A percentile compares a stretch with the other conserved stretches of the same genome.
Evolutionary conservation across 2,113 vertebrate species (phyloP).

Genomic region (Cichladusa arquata): DNA sequence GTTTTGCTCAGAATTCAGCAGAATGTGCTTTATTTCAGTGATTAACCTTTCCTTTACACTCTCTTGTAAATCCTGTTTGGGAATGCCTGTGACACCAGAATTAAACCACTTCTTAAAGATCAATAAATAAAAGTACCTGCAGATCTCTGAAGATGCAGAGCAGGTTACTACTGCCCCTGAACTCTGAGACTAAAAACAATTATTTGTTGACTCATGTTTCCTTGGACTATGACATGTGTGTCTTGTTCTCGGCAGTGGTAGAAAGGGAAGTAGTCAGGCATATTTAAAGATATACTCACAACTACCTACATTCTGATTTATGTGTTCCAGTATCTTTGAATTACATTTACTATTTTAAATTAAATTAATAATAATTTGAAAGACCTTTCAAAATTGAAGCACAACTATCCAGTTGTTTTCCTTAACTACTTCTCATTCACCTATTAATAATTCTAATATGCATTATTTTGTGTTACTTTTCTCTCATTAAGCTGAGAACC

Average conservation of each 20-base stretch:
- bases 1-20: not conserved
- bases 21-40: not conserved
- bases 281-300: not conserved
- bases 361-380: not conserved
- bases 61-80: rapidly evolving
- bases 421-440: not conserved
- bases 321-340: not conserved
- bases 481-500: not conserved
- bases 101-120: not conserved
- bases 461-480: not conserved
- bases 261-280: not conserved
- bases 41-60: not conserved
- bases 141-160: not conserved
- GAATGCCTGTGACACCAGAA: not conserved
- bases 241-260: not conserved
- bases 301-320: not conserved
- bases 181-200: not conserved
- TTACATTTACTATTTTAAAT: not conserved
- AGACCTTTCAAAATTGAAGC: not conserved
- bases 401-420: not conserved
- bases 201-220: not conserved
- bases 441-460: not conserved
- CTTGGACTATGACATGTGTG: not conserved
- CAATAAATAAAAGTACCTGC: not conserved
- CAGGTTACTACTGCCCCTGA: not conserved